Conservation (phyloP, 1,140 invertebrate genomes). For the Rhagoletis pomonella region DNA sequence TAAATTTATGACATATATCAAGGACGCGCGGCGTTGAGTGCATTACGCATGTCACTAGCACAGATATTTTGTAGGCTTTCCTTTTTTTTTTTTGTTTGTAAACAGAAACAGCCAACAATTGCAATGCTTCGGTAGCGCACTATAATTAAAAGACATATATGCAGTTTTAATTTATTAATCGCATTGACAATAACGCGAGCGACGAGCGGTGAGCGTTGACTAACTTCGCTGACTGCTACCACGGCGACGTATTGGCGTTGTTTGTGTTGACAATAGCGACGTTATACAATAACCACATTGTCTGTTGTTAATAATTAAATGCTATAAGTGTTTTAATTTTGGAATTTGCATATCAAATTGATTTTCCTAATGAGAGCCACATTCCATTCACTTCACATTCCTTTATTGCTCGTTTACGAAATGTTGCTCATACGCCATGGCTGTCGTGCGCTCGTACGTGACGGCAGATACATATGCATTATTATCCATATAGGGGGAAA, state of each 20-base stretch:
- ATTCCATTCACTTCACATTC: not conserved
- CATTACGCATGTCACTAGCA: slow-evolving; percentile 20
- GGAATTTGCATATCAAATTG: slow-evolving; percentile 43
- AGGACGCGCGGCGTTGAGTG: slow-evolving; percentile 3
- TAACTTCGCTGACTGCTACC: too few relatives aligned
- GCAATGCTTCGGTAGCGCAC: not conserved
- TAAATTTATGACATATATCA: slow-evolving; percentile 31
- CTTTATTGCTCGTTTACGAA: not conserved
- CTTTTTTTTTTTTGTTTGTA: not conserved
- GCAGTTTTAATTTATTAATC: not conserved
- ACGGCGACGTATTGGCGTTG: too few relatives aligned
- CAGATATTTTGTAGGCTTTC: not conserved
- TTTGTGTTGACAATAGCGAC: not conserved
- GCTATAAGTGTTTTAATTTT: slow-evolving; percentile 38
- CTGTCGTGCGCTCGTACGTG: not conserved
- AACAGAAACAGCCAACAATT: not conserved
- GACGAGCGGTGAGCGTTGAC: too few relatives aligned
- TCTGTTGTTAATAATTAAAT: slow-evolving; percentile 49
- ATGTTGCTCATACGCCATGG: slow-evolving; percentile 40
- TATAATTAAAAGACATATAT: not conserved
- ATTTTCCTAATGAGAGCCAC: slow-evolving; percentile 10
- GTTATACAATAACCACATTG: slow-evolving; percentile 31
- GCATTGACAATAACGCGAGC: not conserved
- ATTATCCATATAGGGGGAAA: not conserved
- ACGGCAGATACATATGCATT: too few relatives aligned